These are phyloP conservation scores for Megalurothrips usitatus DNA, from an alignment of 2,888 invertebrate species.

Conservation along the genomic window DNA sequence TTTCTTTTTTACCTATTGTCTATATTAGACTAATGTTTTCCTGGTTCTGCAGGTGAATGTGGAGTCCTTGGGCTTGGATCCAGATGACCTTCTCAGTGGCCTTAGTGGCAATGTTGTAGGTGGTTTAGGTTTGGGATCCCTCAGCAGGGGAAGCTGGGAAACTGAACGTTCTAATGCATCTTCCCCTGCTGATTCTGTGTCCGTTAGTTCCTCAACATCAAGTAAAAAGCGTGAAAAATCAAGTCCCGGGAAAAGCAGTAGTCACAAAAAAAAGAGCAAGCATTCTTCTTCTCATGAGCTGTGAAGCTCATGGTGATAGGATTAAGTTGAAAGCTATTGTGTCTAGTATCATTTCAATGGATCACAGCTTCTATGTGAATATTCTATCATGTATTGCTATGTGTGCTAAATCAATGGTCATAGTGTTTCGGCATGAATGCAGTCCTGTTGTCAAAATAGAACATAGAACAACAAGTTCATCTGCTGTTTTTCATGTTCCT, in stretches of 20 bases:
- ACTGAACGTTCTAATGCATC: neutral
- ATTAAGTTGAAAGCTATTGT: neutral
- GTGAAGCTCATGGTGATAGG: neutral
- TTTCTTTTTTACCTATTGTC: neutral
- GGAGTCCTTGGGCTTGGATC: neutral
- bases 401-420: neutral
- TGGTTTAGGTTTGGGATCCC: neutral
- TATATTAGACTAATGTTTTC: neutral
- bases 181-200: neutral
- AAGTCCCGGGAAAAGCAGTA: neutral
- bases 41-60: neutral
- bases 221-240: constrained; percentile 13
- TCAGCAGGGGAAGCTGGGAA: constrained; percentile 4
- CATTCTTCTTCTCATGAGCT: constrained; percentile 11
- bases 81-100: neutral
- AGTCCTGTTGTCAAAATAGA: neutral
- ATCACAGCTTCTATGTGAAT: neutral
- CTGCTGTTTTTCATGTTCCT: neutral
- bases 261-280: constrained; percentile 3
- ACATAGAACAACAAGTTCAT: neutral
- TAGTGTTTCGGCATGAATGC: neutral
- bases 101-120: neutral
- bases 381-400: neutral
- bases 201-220: neutral
- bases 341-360: neutral